phyloP scores from a whole-genome alignment of 2,797 vertebrate species.

The Tachyglossus aculeatus region DNA sequence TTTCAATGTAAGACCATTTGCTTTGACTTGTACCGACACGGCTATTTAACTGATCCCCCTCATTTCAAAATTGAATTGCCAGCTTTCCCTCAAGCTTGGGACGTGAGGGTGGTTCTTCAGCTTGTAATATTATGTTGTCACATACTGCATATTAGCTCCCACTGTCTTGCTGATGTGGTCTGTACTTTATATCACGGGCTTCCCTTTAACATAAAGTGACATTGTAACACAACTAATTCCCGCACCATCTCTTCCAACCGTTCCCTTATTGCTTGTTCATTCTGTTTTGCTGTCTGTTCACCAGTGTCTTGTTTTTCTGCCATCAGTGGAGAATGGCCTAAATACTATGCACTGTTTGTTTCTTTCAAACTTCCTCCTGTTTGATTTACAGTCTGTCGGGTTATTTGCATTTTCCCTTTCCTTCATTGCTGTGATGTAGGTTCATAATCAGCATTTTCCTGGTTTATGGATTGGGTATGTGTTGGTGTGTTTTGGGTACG shows the following conservation, averaged over 20 bases:
- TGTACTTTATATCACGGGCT: background rate
- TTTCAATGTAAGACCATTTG: slow-evolving; percentile 34
- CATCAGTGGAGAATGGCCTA: background rate
- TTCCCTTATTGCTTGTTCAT: background rate
- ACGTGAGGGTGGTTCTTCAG: slow-evolving; percentile 1
- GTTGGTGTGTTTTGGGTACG: too few relatives aligned
- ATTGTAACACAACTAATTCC: background rate
- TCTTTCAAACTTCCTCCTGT: too few relatives aligned
- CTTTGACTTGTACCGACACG: slow-evolving; percentile 45
- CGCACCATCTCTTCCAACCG: background rate
- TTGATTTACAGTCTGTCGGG: background rate
- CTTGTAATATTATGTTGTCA: too few relatives aligned
- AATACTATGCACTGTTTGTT: too few relatives aligned
- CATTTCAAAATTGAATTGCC: slow-evolving; percentile 39
- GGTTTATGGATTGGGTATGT: background rate
- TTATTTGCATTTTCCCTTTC: background rate
- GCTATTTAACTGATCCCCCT: slow-evolving; percentile 18
- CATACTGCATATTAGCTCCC: background rate
- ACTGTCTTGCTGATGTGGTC: background rate
- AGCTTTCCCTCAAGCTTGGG: slow-evolving; percentile 30
- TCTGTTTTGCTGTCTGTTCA: background rate
- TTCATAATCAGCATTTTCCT: background rate
- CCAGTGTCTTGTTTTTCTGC: background rate
- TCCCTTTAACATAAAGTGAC: background rate
- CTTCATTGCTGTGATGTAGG: background rate